A percentile compares a stretch with the other conserved stretches of the same genome.
phyloP scores from a whole-genome alignment of 2,113 vertebrate genomes.

The Anarrhichthys ocellatus region DNA sequence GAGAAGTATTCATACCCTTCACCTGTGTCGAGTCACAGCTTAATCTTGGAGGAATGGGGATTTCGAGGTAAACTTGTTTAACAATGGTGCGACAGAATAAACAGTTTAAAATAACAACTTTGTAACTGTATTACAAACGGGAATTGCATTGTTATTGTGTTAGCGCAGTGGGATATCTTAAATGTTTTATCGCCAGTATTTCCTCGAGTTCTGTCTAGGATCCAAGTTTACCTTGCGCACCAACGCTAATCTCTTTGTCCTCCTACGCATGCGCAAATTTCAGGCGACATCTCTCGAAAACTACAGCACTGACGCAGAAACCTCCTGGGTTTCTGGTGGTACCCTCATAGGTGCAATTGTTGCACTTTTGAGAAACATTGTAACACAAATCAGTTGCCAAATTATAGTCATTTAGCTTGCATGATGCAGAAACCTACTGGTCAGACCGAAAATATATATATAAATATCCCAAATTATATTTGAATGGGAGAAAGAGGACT shows the following conservation, averaged over 20 bases:
- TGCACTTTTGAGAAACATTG: not conserved
- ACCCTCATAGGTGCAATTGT: not conserved
- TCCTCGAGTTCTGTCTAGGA: too few relatives aligned
- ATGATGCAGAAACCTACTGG: not conserved
- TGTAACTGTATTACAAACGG: not conserved
- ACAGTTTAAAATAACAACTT: not conserved
- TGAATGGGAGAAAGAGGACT: not conserved
- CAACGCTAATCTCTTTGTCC: too few relatives aligned
- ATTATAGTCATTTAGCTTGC: not conserved
- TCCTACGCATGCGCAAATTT: too few relatives aligned
- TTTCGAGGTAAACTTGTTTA: too few relatives aligned
- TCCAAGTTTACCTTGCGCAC: too few relatives aligned
- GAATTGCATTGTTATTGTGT: not conserved
- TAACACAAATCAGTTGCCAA: not conserved
- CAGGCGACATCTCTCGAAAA: too few relatives aligned
- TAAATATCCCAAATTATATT: too few relatives aligned
- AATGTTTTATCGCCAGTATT: not conserved
- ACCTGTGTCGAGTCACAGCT: too few relatives aligned
- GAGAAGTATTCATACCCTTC: not conserved
- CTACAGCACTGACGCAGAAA: not conserved
- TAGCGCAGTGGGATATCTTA: not conserved
- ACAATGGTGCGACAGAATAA: too few relatives aligned
- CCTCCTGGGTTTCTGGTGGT: not conserved
- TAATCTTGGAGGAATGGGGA: too few relatives aligned
- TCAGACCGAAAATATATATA: not conserved